phyloP scores from a whole-genome alignment of 2,797 vertebrate genomes.

The Spinibarbus caldwelli region DNA sequence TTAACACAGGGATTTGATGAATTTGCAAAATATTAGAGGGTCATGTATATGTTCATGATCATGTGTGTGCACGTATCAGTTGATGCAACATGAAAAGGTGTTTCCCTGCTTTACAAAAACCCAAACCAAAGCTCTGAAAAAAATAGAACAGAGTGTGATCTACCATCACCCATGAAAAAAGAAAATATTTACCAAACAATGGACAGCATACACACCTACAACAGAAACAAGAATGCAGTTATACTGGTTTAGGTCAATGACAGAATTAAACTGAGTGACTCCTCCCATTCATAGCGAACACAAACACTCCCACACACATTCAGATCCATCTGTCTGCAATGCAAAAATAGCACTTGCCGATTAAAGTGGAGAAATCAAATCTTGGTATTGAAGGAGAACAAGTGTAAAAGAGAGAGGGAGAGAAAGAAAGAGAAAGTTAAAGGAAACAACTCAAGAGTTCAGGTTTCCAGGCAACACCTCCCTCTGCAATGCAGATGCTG shows the following conservation, averaged over 20 bases:
- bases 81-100: not conserved
- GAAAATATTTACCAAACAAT: slow-evolving; percentile 46
- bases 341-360: slow-evolving; percentile 21
- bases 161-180: slow-evolving; percentile 17
- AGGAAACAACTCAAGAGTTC: slow-evolving; percentile 28
- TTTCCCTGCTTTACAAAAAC: not conserved
- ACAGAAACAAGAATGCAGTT: slow-evolving; percentile 42
- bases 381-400: slow-evolving; percentile 3
- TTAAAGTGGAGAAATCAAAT: slow-evolving; percentile 31
- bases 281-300: slow-evolving; percentile 35
- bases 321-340: slow-evolving; percentile 39
- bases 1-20: not conserved
- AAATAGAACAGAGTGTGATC: slow-evolving; percentile 8
- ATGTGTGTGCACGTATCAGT: not conserved
- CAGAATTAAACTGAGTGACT: slow-evolving; percentile 24
- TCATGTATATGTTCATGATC: not conserved
- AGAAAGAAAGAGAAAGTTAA: not conserved
- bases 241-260: slow-evolving; percentile 46
- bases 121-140: slow-evolving; percentile 8
- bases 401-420: not conserved
- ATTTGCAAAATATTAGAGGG: not conserved
- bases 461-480: slow-evolving; percentile 57
- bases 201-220: slow-evolving; percentile 49
- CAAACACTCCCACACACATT: slow-evolving; percentile 35
- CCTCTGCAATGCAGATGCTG: slow-evolving; percentile 74